phyloP scores from a whole-genome alignment of 30 jellyfish, hydroid and myxozoan species.

The Aurelia aurita complex sp. Pacific region DNA sequence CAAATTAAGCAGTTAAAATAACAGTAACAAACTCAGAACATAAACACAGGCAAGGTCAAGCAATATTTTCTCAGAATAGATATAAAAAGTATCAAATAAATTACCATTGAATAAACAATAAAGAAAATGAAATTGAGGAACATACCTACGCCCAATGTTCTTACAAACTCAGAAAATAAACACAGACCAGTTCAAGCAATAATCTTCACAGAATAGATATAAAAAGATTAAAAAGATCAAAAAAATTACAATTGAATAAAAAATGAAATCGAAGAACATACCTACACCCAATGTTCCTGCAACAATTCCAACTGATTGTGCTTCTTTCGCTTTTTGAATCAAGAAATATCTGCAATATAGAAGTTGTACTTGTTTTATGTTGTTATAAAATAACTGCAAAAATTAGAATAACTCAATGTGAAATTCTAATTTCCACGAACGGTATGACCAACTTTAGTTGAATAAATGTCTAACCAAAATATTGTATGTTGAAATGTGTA shows the following conservation, averaged over 20 bases:
- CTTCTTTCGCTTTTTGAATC: conserved; percentile 96
- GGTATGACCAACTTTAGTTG: not conserved
- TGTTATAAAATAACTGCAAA: conserved; percentile 43
- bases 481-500: no score
- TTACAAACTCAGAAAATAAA: not conserved
- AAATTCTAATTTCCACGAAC: not conserved
- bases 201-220: no score
- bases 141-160: conserved; percentile 96
- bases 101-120: no score
- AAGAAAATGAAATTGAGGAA: not conserved
- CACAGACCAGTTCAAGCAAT: no score
- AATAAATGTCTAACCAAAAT: not conserved
- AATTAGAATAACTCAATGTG: not conserved
- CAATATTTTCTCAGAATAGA: no score
- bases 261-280: conserved; percentile 8
- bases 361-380: not conserved
- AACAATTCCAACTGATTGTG: conserved; percentile 93
- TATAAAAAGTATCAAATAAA: no score
- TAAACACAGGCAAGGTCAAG: no score
- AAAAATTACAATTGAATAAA: no score
- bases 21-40: no score
- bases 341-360: conserved; percentile 55
- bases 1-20: no score
- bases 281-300: conserved; percentile 99
- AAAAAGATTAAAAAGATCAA: no score